These are phyloP conservation scores for Siphamia tubifer DNA, from an alignment of 2,113 vertebrate genomes.

Conservation along the genomic window DNA sequence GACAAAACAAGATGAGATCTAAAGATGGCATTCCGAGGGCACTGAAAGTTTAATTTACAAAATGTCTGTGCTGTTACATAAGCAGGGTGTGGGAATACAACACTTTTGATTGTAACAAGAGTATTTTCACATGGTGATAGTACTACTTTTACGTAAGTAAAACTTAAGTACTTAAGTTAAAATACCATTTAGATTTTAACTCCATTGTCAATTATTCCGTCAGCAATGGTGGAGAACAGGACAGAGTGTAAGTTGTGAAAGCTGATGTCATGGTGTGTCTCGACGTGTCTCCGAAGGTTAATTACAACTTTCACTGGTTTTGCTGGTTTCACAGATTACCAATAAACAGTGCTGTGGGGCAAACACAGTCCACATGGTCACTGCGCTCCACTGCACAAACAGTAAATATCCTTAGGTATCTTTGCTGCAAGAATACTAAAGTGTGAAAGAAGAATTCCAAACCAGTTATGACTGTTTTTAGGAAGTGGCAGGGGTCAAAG, in stretches of 20 bases:
- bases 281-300: conserved; percentile 36
- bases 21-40: too few species aligned
- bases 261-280: conserved; percentile 22
- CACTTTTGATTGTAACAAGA: too few species aligned
- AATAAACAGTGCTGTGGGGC: conserved; percentile 33
- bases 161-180: too few species aligned
- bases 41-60: too few species aligned
- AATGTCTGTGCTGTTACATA: too few species aligned
- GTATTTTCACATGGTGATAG: too few species aligned
- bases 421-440: not conserved
- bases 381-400: not conserved
- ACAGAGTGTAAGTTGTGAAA: conserved; percentile 19
- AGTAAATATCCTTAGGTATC: not conserved
- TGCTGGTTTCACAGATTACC: conserved; percentile 63
- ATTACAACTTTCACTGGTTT: conserved; percentile 55
- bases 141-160: too few species aligned
- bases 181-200: conserved; percentile 1
- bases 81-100: too few species aligned
- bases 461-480: too few species aligned
- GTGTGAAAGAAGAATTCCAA: not conserved
- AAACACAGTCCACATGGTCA: conserved; percentile 32
- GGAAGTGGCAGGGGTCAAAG: too few species aligned
- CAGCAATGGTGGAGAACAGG: not conserved
- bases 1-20: too few species aligned
- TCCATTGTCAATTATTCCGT: not conserved